Base-by-base conservation (phyloP, 2,888 invertebrate genomes). In the Xanthorhoe spadicearia region DNA sequence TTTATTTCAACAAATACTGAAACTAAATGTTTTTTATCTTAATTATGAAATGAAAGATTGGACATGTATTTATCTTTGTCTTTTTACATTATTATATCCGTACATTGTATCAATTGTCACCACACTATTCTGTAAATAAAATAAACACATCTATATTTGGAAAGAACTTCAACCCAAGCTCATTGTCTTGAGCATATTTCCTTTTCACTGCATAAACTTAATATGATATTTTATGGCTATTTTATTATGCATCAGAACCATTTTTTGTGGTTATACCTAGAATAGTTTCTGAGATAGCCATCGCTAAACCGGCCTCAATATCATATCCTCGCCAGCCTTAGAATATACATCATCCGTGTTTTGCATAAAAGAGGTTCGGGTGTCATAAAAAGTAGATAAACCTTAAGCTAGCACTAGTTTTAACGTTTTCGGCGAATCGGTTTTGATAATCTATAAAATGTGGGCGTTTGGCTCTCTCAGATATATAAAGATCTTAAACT, bases 301-400 rank as follows among this genome's bases (percentile, higher is more conserved):
- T 49, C 38, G 35, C 38, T 46, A 61, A 55, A 61, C 61, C 48
- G 48, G 53, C 35, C 49, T 35, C 54, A 55, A 61, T 55, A 55
- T 61, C 49, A 15, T 50, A 50, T 43, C 50, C 51, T 51, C 56
- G 13, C 38, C 50, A 13, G 43, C 38, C 46, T 55, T 13, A n/a
- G 51, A 35, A 61, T 62, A 62, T 62, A 62, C 38, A 62, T 50
- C 56, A 55, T 55, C 49, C 18, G 32, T 35, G 18, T 49, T 62
- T 56, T 62, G 62, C 62, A 62, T 62, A 51, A 56, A 50, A 51
- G 51, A 43, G 62, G 55, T 62, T 50, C 17, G 62, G 55, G 61
- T 49, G 48, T 51, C 62, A 51, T 62, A 62, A 62, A 62, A 62
- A 43, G 17, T 51, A 56, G 62, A 62, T 62, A 62, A 56, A 55